A percentile compares a stretch with the other conserved stretches of the same genome.
Conservation (phyloP, 2,888 invertebrate species). For the Pardosa pseudoannulata region DNA sequence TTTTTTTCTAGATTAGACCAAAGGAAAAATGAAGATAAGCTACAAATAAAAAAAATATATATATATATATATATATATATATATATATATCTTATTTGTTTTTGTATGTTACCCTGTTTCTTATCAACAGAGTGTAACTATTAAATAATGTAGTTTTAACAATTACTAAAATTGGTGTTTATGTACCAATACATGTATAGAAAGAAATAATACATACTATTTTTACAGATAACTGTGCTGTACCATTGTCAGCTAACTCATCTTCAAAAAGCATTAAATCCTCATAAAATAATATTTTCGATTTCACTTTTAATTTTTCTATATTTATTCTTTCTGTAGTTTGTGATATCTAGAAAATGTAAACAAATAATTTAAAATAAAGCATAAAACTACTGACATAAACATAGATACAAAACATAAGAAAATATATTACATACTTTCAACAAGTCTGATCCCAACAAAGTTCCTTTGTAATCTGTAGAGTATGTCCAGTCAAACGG, state of each 20-base stretch:
- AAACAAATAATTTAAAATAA: neutral
- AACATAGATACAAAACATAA: too few species aligned
- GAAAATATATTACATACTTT: slow-evolving; percentile 15
- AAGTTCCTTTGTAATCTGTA: slow-evolving; percentile 90
- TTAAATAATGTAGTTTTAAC: too few species aligned
- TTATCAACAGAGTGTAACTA: too few species aligned
- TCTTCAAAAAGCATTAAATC: slow-evolving; percentile 97
- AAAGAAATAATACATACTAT: slow-evolving; percentile 83
- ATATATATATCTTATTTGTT: too few species aligned
- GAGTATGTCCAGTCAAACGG: slow-evolving; percentile 99
- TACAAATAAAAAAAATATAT: too few species aligned
- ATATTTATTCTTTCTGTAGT: slow-evolving; percentile 89
- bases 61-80: too few species aligned
- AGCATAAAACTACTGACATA: too few species aligned
- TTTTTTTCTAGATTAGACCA: too few species aligned
- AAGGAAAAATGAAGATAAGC: too few species aligned
- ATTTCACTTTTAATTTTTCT: slow-evolving; percentile 90
- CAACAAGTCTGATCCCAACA: slow-evolving; percentile 74
- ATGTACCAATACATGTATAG: too few species aligned
- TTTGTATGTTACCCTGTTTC: too few species aligned
- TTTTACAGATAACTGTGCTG: slow-evolving; percentile 92
- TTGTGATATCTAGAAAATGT: slow-evolving; percentile 80
- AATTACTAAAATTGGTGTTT: too few species aligned
- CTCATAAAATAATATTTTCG: slow-evolving; percentile 95
- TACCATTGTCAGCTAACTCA: slow-evolving; percentile 98